These are phyloP conservation scores for Monomorium pharaonis DNA, from an alignment of 1,140 invertebrate genomes.

Conservation along the genomic window DNA sequence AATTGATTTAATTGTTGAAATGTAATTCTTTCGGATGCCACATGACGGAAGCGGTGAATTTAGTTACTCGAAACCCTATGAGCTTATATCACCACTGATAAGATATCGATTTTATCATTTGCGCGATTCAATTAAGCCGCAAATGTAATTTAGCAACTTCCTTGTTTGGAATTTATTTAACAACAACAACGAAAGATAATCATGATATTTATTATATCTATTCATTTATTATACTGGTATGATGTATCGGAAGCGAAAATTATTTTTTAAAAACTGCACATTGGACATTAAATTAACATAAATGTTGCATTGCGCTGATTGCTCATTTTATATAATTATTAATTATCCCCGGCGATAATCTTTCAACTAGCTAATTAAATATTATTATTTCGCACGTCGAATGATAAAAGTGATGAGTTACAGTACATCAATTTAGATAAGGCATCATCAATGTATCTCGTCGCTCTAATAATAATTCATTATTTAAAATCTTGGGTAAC, in stretches of 20 bases:
- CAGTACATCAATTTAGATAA: conserved; percentile 19
- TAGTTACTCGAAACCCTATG: conserved; percentile 12
- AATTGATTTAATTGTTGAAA: background rate
- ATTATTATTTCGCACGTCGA: conserved; percentile 8
- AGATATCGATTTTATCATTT: conserved; percentile 58
- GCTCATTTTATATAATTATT: conserved; percentile 29
- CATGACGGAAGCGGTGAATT: conserved; percentile 27
- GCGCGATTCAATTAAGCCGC: conserved; percentile 38
- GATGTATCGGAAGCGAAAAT: background rate
- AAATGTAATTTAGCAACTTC: conserved; percentile 47
- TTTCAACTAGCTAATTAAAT: conserved; percentile 32
- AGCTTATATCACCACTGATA: conserved; percentile 27
- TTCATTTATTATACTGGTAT: conserved; percentile 23
- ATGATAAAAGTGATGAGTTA: conserved; percentile 15
- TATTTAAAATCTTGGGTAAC: background rate
- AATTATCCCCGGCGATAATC: conserved; percentile 33
- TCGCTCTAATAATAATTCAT: conserved; percentile 18
- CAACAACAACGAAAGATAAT: conserved; percentile 27
- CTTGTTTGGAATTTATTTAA: conserved; percentile 46
- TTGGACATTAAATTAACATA: conserved; percentile 21
- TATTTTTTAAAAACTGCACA: conserved; percentile 6
- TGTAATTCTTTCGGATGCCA: background rate
- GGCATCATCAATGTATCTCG: background rate
- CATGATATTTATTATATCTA: conserved; percentile 19
- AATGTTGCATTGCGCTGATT: conserved; percentile 3